Evolutionary conservation across 2,888 invertebrate species (phyloP), one percentile per base, ranked within the genome.

Genomic region (Phortica okadai): DNA sequence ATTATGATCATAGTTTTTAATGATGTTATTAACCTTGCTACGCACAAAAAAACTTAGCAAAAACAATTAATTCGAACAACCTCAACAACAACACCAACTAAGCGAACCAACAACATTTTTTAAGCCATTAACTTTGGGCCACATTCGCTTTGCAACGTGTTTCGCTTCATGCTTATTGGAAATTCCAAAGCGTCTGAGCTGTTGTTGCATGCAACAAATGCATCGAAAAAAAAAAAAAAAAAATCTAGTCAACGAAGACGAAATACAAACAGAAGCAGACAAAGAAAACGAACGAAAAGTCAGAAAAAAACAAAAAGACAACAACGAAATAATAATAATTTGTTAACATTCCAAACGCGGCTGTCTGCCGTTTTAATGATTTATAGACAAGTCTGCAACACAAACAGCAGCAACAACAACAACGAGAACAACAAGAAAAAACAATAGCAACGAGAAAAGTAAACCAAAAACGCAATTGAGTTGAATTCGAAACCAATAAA

Each of bases 11-110:
- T 56, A 16, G 16, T 56, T 14, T 59, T 70, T 70, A 75, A 64
- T 70, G 75, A 82, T 83, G 82, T 82, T 82, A 82, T 83, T 82
- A 83, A 83, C 82, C 82, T 82, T 83, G 82, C 73, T 25, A 69
- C 69, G 69, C 69, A 69, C 69, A 69, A 11, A 21, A 21, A 21
- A 33, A 33, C 33, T 1, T 33, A 33, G 3, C 33, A 33, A 33
- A 33, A 33, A 33, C 33, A 33, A 33, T 33, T 33, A 33, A 33
- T 33, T 33, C 33, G 33, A 33, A 33, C 33, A 33, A 33, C 56
- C 14, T 14, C 56, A 56, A 56, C 56, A 56, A 16, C 11, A 10
- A 56, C 54, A 50, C n/a, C 59, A 74, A 66, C 45, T 74, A 56
- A 59, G 16, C 16, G 59, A 25, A 54, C 7, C 21, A 21, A 56